Evolutionary conservation across 2,113 vertebrate species (phyloP).

Genomic region (Syngnathus floridae): DNA sequence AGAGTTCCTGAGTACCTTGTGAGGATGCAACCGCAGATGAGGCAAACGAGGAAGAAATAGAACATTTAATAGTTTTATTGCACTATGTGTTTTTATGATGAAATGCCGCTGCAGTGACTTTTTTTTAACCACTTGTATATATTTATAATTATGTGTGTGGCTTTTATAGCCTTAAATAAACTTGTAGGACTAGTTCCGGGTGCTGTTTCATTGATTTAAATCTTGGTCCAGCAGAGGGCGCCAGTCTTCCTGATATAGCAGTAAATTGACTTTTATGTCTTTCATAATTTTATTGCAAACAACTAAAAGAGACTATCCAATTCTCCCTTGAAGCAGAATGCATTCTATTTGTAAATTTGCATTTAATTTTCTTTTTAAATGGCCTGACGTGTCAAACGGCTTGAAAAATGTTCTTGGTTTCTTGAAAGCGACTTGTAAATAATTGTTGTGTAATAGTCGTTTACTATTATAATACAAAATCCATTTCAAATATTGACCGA

Average conservation of each 20-base stretch:
- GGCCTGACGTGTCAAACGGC: background rate
- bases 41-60: background rate
- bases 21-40: slow-evolving; percentile 1
- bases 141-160: background rate
- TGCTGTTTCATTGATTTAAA: background rate
- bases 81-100: background rate
- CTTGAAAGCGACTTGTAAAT: background rate
- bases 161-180: background rate
- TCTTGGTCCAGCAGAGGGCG: slow-evolving; percentile 40
- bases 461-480: background rate
- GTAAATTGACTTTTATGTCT: background rate
- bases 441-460: background rate
- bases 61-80: background rate
- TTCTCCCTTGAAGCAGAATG: too few relatives aligned
- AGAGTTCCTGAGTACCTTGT: slow-evolving; percentile 64
- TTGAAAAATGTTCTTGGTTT: background rate
- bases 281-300: background rate
- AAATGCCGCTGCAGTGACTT: background rate
- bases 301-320: too few relatives aligned
- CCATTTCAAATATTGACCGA: background rate
- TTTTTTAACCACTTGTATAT: background rate
- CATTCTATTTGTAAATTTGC: too few relatives aligned
- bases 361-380: too few relatives aligned
- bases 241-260: background rate
- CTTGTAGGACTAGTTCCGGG: background rate